phyloP scores from a whole-genome alignment of 2,888 invertebrate genomes.

The Ochropleura leucogaster region DNA sequence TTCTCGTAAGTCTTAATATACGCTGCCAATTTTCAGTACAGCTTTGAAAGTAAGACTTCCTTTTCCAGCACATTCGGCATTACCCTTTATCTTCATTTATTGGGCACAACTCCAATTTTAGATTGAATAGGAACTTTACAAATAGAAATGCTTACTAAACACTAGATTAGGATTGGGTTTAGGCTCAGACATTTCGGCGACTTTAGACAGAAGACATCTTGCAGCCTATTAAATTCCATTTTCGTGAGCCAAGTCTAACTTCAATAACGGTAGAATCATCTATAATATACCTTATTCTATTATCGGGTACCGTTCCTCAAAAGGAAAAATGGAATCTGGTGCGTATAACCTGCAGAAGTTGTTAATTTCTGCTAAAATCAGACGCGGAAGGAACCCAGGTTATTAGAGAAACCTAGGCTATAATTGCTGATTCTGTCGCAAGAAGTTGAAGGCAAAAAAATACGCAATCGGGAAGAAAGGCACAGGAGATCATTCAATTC shows the following conservation, averaged over 20 bases:
- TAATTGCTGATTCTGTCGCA: too few relatives aligned
- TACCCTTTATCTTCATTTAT: slow-evolving; percentile 3
- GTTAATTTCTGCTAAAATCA: too few relatives aligned
- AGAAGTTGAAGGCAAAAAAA: too few relatives aligned
- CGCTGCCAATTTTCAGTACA: background rate
- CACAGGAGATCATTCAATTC: too few relatives aligned
- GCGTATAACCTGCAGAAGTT: too few relatives aligned
- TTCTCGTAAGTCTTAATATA: background rate
- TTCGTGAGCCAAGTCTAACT: background rate
- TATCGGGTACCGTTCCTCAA: too few relatives aligned
- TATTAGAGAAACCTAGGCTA: too few relatives aligned
- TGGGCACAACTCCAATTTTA: slow-evolving; percentile 44
- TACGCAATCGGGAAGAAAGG: too few relatives aligned
- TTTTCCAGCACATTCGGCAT: slow-evolving; percentile 17
- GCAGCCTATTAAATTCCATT: background rate
- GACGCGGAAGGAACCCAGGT: too few relatives aligned
- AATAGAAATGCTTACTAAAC: background rate
- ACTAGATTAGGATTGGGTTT: background rate
- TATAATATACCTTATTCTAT: too few relatives aligned
- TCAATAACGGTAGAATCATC: background rate
- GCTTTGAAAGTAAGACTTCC: background rate
- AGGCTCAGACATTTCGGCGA: background rate
- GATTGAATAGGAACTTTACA: slow-evolving; percentile 29
- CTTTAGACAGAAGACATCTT: background rate
- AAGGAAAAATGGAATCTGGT: too few relatives aligned